Base-by-base conservation (phyloP, 2,113 vertebrate genomes). In the Bos javanicus region DNA sequence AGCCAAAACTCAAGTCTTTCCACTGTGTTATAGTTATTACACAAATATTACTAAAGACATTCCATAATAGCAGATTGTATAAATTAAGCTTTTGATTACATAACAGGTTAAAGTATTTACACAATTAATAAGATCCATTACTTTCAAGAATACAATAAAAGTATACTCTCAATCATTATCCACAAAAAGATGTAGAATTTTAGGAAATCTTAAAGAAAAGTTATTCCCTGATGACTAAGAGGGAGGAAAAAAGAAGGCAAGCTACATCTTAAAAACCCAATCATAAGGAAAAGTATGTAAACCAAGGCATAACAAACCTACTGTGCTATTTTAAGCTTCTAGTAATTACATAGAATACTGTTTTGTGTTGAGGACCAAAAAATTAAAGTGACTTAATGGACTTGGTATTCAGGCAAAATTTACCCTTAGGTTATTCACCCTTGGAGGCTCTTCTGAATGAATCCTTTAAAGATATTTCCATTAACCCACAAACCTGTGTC, bases 281-380 rank as follows among this genome's bases (percentile, higher is more conserved):
- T n/a, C 76, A 60, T 36, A 83, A 96, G 14, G 7, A 93, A 87
- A 97, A 30, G 19, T 52, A 97, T 83, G n/a, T 57, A 57, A 93
- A 64, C 16, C 48, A 91, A 76, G 26, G 25, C 13, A 86, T 60
- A 95, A 83, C 6, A 86, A 76, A 14, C 7, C 23, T n/a, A 91
- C 33, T 59, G 48, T 87, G 9, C 50, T 59, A 96, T 56, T 91
- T 81, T 90, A 91, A 67, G 87, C 36, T 87, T 26, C 19, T 15
- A 87, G 80, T 26, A 94, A 87, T 83, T 87, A 89, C 16, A 57
- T n/a, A 5, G 12, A 81, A 93, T 54, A 67, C 8, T 81, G 6
- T 67, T 93, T 91, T 52, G 10, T 54, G 19, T 19, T 97, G 52
- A 93, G 26, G 48, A 64, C 39, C 33, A 95, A 96, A 97, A 84